phyloP scores from a whole-genome alignment of 1,140 invertebrate species.

The Hydropsyche tenuis region DNA sequence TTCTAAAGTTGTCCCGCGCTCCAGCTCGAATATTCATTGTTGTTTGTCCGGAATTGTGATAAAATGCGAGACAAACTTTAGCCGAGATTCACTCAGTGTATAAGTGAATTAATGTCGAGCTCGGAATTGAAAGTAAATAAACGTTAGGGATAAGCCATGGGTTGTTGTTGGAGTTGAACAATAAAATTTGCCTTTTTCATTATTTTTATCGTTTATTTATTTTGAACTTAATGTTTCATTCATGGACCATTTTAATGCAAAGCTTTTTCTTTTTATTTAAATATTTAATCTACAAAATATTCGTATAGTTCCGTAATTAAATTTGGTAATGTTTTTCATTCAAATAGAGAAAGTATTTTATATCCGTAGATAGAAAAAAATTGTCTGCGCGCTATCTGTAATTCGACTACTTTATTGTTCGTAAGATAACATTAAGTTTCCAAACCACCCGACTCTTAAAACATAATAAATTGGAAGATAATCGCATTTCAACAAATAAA shows the following conservation, averaged over 20 bases:
- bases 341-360: too few relatives aligned
- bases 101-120: constrained; percentile 30
- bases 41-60: constrained; percentile 10
- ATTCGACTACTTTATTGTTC: constrained; percentile 2
- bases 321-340: too few relatives aligned
- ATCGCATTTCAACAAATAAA: constrained; percentile 7
- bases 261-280: too few relatives aligned
- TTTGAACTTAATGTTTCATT: too few relatives aligned
- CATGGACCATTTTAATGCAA: too few relatives aligned
- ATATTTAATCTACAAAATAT: too few relatives aligned
- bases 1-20: not conserved
- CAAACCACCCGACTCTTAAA: not conserved
- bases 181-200: too few relatives aligned
- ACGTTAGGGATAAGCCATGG: not conserved
- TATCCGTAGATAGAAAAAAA: not conserved
- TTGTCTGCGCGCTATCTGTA: not conserved
- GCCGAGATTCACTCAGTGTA: not conserved
- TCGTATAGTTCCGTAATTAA: too few relatives aligned
- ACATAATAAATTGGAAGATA: constrained; percentile 19
- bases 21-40: not conserved
- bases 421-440: not conserved
- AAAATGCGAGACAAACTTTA: constrained; percentile 11
- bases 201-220: too few relatives aligned
- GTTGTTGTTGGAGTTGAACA: not conserved
- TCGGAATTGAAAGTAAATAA: constrained; percentile 34